Evolutionary conservation across 1,140 invertebrate genomes (phyloP).

Genomic region (Heliconius congener): DNA sequence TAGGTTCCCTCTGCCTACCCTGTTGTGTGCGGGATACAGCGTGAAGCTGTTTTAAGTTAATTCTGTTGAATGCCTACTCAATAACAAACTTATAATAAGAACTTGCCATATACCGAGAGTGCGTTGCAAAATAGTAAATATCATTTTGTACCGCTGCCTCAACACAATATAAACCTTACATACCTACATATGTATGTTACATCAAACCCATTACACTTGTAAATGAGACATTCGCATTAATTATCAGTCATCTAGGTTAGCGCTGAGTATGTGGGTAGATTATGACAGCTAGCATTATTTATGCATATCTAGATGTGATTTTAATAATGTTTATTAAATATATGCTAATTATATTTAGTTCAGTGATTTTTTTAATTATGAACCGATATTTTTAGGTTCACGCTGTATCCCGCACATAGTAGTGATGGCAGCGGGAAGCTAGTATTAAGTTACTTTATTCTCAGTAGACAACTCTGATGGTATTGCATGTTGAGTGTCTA

Average conservation of each 20-base stretch:
- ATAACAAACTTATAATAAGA: too few species aligned
- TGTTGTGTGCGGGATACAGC: too few species aligned
- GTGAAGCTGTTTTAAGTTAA: too few species aligned
- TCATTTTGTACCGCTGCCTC: neutral
- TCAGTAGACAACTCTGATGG: too few species aligned
- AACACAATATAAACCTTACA: constrained; percentile 2
- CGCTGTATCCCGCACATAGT: too few species aligned
- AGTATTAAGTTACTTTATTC: too few species aligned
- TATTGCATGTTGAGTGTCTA: too few species aligned
- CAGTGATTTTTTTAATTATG: neutral
- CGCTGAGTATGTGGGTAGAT: constrained; percentile 28
- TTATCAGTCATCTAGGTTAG: constrained; percentile 29
- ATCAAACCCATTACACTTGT: constrained; percentile 37
- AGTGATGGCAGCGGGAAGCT: too few species aligned
- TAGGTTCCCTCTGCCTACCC: too few species aligned
- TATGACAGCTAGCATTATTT: constrained; percentile 14
- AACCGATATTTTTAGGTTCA: too few species aligned
- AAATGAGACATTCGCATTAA: constrained; percentile 32
- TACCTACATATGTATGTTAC: neutral
- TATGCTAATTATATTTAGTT: neutral
- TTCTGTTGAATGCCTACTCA: too few species aligned
- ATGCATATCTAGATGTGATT: constrained; percentile 3
- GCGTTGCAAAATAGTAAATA: neutral
- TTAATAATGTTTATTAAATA: neutral
- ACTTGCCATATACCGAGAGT: neutral